Base-by-base conservation (phyloP, 2,888 invertebrate genomes). In the Phaedon cochleariae region DNA sequence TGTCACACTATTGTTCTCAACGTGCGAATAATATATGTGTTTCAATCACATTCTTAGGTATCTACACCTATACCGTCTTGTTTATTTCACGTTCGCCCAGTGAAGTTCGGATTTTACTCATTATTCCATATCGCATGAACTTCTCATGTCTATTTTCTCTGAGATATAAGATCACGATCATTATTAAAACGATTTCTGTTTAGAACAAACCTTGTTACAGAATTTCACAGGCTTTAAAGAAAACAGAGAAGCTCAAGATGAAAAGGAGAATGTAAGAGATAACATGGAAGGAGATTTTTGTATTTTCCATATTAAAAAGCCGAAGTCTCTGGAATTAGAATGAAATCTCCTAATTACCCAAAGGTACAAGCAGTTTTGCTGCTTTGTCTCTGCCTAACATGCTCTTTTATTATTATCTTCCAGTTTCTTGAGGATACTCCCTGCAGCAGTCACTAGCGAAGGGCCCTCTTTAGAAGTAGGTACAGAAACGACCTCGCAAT, bases 361-460 rank as follows among this genome's bases (percentile, higher is more conserved):
- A 62, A 70, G 70, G 65, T 68, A 70, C 66, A 71, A 72, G 67
- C 71, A 69, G 69, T 73, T 67, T 59, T 59, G 59, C 63, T 60
- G 62, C 70, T 73, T 73, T 74, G 71, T 73, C 71, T 74, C 60
- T 71, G 65, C 63, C 48, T 59, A 53, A 58, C 71, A 73, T 72
- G 74, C 69, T 72, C 71, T 70, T 74, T 73, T n/a, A n/a, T 74
- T 71, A 72, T 74, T 70, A 73, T 71, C 67, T 48, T 51, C 62
- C 41, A 17, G 37, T 48, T 59, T 64, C 64, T 68, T 65, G 57
- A 65, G 65, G 68, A 68, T 68, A 67, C 64, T 61, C 65, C 68
- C 66, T 62, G 52, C 61, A 64, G 71, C 69, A 62, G 63, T 62
- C 66, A 69, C 68, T 72, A 68, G 71, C 71, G 72, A 73, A 73